Evolutionary conservation across 2,888 invertebrate species (phyloP).

Genomic region (Aphodius sticticus): DNA sequence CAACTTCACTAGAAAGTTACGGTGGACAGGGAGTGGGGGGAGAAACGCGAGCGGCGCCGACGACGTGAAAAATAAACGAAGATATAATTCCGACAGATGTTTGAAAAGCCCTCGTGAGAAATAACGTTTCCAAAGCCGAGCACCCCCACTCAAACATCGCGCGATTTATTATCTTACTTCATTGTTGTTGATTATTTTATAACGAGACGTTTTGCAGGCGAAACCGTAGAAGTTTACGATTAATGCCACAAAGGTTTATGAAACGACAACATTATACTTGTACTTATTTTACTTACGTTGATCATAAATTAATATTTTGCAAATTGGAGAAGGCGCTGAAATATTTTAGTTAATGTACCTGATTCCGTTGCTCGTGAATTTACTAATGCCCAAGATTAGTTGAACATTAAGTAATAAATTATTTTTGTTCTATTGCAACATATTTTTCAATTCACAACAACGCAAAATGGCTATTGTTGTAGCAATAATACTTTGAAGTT

Average conservation of each 20-base stretch:
- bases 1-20: constrained; percentile 24
- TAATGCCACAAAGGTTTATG: not conserved
- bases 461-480: no score
- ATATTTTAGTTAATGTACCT: not conserved
- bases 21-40: constrained; percentile 13
- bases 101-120: constrained; percentile 44
- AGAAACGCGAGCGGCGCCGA: constrained; percentile 33
- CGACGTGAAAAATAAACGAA: constrained; percentile 42
- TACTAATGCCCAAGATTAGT: no score
- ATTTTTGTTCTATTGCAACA: no score
- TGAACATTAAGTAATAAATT: no score
- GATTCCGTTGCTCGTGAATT: no score
- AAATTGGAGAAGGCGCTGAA: not conserved
- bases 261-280: not conserved
- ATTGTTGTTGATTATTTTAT: constrained; percentile 28
- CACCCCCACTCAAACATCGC: constrained; percentile 22
- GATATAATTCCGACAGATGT: constrained; percentile 44
- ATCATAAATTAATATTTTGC: not conserved
- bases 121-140: constrained; percentile 39
- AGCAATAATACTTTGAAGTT: no score
- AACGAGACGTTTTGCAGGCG: constrained; percentile 5
- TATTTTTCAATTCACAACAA: no score
- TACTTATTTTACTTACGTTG: not conserved
- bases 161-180: constrained; percentile 32
- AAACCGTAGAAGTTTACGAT: not conserved